phyloP scores from a whole-genome alignment of 1,140 invertebrate species.

The fruit fly (Drosophila melanogaster) region Release_6_plus_ISO1_MT NT_033779.5:15623501-15624000 shows the following conservation, averaged over 20 bases:
- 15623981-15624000: too few relatives aligned
- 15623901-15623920: background rate
- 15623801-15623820: conserved; percentile 5
- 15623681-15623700: conserved; percentile 78
- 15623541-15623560: conserved; percentile 71
- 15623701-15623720: conserved; percentile 28
- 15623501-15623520: conserved; percentile 64
- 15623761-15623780: conserved; percentile 55
- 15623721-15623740: conserved; percentile 59
- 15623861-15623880: conserved; percentile 17
- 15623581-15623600: background rate
- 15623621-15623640: conserved; percentile 23
- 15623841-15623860: conserved; percentile 28
- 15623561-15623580: conserved; percentile 14
- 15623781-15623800: conserved; percentile 30
- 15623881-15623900: background rate
- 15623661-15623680: conserved; percentile 67
- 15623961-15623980: too few relatives aligned
- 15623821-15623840: background rate
- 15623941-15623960: too few relatives aligned
- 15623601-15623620: conserved; percentile 26
- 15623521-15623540: conserved; percentile 57
- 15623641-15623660: conserved; percentile 68
- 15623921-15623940: background rate
- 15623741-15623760: conserved; percentile 65